Evolutionary conservation across 2,797 vertebrate genomes (phyloP), one percentile per base, ranked within the genome.

Genomic region (Sebastes aleutianus): DNA sequence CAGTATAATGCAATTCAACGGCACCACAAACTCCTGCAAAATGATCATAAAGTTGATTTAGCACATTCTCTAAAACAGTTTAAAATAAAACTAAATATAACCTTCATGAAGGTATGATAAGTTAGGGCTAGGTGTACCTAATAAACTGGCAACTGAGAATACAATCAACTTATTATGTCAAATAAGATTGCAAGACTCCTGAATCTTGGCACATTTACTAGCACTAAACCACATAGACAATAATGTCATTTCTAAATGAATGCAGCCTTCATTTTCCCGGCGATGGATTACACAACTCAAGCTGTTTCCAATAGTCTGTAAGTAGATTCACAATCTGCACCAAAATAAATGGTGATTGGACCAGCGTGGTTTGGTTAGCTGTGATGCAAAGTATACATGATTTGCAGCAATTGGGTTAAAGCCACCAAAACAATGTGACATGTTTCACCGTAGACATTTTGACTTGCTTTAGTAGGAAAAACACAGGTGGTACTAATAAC

Each of bases 401-500:
- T 65, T 68, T 62, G 66, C 34, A 74, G 61, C 24, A 66, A 76
- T 82, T 69, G 61, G 29, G 16, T 75, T 57, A 74, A 78, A 84
- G 57, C 13, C 74, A 66, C 18, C 4, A 50, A 58, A 83, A 67
- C 50, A 83, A n/a, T 24, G 1, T 10, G 10, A 5, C 29, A 47
- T 68, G 58, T 84, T 73, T 54, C 63, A 69, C 64, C 58, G 57
- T 16, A 10, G 57, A 43, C 58, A 69, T 61, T 76, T 73, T 36
- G 69, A 80, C 29, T 57, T 58, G 5, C 53, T 53, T 22, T 53
- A 5, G 50, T 18, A 36, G 53, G 56, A 59, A 65, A 54, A 78
- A 57, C 47, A 54, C 76, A 74, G 18, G 47, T 53, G 47, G 75
- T 70, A 56, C 64, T 84, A 83, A 87, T 74, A 39, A 72, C 66